phyloP scores from a whole-genome alignment of 2,113 vertebrate species.

The Xyliphius kryptos region DNA sequence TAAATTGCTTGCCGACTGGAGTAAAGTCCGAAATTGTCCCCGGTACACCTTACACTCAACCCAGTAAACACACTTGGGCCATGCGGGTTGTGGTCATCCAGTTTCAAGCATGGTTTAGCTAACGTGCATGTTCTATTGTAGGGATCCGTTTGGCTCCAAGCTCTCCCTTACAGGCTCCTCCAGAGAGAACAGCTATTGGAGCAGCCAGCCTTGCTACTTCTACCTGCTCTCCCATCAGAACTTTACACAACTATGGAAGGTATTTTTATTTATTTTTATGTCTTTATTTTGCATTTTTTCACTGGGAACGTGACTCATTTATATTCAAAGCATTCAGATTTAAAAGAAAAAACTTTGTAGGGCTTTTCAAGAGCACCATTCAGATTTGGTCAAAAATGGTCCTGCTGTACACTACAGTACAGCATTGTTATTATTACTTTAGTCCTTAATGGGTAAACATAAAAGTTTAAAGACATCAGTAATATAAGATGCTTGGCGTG shows the following conservation, averaged over 20 bases:
- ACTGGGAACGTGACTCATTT: too few species aligned
- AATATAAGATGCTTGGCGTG: too few species aligned
- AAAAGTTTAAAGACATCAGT: too few species aligned
- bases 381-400: too few species aligned
- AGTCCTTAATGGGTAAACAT: too few species aligned
- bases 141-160: constrained; percentile 52
- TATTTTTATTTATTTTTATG: constrained; percentile 39
- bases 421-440: constrained; percentile 1
- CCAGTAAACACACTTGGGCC: not conserved
- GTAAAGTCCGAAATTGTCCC: not conserved
- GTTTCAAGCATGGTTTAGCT: constrained; percentile 22
- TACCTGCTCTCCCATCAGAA: constrained; percentile 42
- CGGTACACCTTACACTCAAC: not conserved
- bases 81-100: constrained; percentile 8
- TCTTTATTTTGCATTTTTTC: not conserved
- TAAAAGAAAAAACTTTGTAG: too few species aligned
- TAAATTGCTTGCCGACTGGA: too few species aligned
- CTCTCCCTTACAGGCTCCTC: constrained; percentile 45
- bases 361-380: too few species aligned
- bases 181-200: constrained; percentile 47
- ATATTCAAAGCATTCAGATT: too few species aligned
- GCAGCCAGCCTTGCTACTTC: constrained; percentile 41
- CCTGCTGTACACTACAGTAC: too few species aligned
- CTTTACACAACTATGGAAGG: constrained; percentile 42
- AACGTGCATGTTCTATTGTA: constrained; percentile 55